Evolutionary conservation across 1,140 invertebrate species (phyloP).

Genomic region (Brachionus rotundiformis): DNA sequence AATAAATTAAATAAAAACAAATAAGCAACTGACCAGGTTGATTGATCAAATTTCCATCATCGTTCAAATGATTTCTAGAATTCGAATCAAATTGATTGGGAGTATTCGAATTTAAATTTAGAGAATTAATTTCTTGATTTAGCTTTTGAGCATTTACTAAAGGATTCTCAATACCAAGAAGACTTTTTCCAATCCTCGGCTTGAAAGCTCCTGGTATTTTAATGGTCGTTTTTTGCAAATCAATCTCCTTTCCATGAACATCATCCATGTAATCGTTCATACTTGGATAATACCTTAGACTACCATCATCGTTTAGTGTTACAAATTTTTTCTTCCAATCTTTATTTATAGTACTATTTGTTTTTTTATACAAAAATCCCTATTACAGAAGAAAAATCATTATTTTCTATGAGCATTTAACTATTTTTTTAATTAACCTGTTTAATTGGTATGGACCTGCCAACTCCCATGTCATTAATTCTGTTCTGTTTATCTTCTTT

Average conservation of each 20-base stretch:
- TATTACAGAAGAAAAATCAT: conserved; percentile 53
- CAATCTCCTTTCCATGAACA: conserved; percentile 92
- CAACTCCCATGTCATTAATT: conserved; percentile 73
- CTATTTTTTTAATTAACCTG: conserved; percentile 67
- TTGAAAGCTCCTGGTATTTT: conserved; percentile 79
- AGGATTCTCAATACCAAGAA: neutral
- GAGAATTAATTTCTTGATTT: conserved; percentile 28
- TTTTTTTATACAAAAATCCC: conserved; percentile 92
- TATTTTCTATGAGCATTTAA: too few relatives aligned
- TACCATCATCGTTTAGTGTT: conserved; percentile 86
- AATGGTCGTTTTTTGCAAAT: conserved; percentile 90
- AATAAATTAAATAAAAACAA: neutral
- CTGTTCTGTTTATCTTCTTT: conserved; percentile 71
- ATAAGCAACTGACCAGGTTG: conserved; percentile 32
- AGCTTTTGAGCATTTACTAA: neutral
- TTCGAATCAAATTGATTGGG: conserved; percentile 37
- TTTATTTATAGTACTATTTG: conserved; percentile 89
- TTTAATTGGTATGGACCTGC: conserved; percentile 90
- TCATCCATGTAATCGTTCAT: conserved; percentile 98
- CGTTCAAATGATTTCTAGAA: conserved; percentile 3
- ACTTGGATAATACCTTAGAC: conserved; percentile 91
- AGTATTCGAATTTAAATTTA: conserved; percentile 29
- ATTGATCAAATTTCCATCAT: neutral
- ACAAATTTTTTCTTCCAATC: conserved; percentile 99
- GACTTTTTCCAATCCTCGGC: conserved; percentile 45